Conservation (phyloP, 2,113 vertebrate genomes). For the Zingel zingel region DNA sequence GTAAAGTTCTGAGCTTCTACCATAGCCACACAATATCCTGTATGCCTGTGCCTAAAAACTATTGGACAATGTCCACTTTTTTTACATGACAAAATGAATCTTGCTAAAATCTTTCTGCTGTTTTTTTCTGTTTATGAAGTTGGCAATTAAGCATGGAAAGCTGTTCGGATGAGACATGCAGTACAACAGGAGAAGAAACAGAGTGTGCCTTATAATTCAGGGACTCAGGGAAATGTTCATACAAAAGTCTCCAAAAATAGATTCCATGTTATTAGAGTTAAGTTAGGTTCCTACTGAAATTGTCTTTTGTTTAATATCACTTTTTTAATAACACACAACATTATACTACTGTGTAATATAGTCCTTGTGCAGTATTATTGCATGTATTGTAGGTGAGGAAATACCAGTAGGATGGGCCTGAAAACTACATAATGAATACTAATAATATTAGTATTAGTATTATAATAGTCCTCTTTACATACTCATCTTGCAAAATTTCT, state of each 20-base stretch:
- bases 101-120: constrained; percentile 1
- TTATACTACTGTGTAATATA: too few species aligned
- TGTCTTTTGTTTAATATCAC: neutral
- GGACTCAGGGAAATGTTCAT: constrained; percentile 8
- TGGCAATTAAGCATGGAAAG: constrained; percentile 4
- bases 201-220: neutral
- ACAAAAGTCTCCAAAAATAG: neutral
- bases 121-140: neutral
- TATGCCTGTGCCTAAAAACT: neutral
- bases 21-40: neutral
- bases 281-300: neutral
- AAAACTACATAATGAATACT: neutral
- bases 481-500: neutral
- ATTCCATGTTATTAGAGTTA: neutral
- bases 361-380: neutral
- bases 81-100: neutral
- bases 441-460: too few species aligned
- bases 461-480: neutral
- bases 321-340: neutral
- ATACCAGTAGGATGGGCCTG: neutral
- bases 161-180: neutral
- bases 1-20: neutral
- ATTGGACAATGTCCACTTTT: neutral
- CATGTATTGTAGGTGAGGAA: neutral
- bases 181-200: constrained; percentile 2